Evolutionary conservation across 2,888 invertebrate genomes (phyloP), one percentile per base, ranked within the genome.

Genomic region (Tolmerus cingulatus): DNA sequence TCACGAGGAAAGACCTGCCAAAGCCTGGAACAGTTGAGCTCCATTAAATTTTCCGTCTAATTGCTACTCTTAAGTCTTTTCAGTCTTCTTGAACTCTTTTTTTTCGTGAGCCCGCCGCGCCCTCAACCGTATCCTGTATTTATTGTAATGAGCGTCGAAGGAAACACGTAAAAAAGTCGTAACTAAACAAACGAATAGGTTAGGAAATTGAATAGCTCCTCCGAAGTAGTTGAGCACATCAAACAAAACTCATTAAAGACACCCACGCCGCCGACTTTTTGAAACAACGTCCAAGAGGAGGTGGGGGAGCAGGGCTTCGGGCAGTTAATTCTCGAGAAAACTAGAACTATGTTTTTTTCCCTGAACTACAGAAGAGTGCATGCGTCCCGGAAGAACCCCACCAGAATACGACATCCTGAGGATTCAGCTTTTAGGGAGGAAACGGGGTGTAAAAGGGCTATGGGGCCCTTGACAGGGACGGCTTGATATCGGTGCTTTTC

Each of bases 211-310:
- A 84, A 84, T 84, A 37, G 82, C 82, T 84, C 19, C 57, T 57
- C 23, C 23, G 14, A 84, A 66, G 66, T 34, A 84, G 66, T 66
- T 66, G 43, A 51, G 23, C 34, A 51, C 81, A 82, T 82, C 81
- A 84, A 84, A 84, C 82, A 84, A 57, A 84, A 84, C 82, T 84
- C 82, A 84, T 84, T 84, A 84, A 84, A 84, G 55, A 84, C 66
- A 81, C 23, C 57, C 81, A 46, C 27, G 12, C 12, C 66, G 66
- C 1, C 2, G 66, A 27, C 27, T 23, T 66, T 66, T 27, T 66
- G 12, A 66, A 66, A 23, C 23, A 23, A 14, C 43, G 27, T 19
- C 66, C 14, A 23, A 27, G 12, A 27, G 14, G 66, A 3, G 12
- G 27, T 66, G 66, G 3, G 37, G 40, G 2, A 40, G 12, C 12